Conservation (phyloP, 2,888 invertebrate species). For the Nomada ferruginata region DNA sequence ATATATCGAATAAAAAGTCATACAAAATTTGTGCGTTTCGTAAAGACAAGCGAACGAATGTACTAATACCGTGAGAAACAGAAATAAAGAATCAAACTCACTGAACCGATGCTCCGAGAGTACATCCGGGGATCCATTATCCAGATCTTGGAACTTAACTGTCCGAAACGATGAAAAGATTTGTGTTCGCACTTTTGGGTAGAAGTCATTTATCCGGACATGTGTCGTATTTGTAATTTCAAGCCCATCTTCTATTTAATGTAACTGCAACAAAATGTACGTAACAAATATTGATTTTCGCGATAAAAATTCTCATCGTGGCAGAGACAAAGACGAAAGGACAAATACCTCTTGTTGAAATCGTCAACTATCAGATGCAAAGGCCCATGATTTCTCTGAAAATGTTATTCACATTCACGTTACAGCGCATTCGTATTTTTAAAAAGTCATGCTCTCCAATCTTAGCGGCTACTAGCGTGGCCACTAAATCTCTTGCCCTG, state of each 20-base stretch:
- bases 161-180: slow-evolving; percentile 80
- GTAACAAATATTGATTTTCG: background rate
- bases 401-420: slow-evolving; percentile 30
- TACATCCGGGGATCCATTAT: slow-evolving; percentile 83
- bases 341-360: background rate
- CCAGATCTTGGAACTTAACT: slow-evolving; percentile 79
- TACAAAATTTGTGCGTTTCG: background rate
- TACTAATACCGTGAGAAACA: slow-evolving; percentile 63
- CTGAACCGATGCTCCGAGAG: slow-evolving; percentile 79
- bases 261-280: background rate
- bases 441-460: slow-evolving; percentile 74
- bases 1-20: too few species aligned
- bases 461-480: slow-evolving; percentile 81
- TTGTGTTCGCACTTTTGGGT: slow-evolving; percentile 75
- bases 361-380: background rate
- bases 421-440: slow-evolving; percentile 80
- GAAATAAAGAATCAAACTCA: slow-evolving; percentile 73
- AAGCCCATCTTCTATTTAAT: background rate
- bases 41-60: slow-evolving; percentile 4
- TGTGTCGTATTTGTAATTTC: background rate
- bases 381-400: background rate
- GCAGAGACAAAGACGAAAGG: background rate
- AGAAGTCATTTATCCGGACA: background rate
- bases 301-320: background rate
- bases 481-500: slow-evolving; percentile 81